Conservation (phyloP, 2,888 invertebrate genomes). For the Bugula neritina region DNA sequence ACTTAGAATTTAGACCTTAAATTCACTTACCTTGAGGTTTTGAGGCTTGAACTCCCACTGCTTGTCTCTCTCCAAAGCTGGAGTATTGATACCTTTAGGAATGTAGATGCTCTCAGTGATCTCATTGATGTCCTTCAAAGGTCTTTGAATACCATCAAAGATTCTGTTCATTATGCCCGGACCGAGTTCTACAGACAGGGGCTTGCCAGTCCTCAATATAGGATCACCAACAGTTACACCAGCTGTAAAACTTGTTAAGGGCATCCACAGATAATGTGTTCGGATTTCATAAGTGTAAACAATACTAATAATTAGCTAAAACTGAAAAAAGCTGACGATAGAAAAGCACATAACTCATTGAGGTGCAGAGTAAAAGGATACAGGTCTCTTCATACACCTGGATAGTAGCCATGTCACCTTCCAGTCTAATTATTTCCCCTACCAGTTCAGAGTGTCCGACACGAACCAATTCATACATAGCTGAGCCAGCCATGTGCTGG, state of each 20-base stretch:
- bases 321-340: too few relatives aligned
- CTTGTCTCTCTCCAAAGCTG: conserved; percentile 72
- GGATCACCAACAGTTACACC: conserved; percentile 99
- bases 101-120: conserved; percentile 95
- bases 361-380: conserved; percentile 45
- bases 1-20: too few relatives aligned
- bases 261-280: too few relatives aligned
- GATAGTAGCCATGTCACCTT: conserved; percentile 99
- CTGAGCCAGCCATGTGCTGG: conserved; percentile 96
- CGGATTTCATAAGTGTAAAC: too few relatives aligned
- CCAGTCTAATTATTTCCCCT: conserved; percentile 98
- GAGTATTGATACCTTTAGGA: conserved; percentile 95
- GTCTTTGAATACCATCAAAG: conserved; percentile 96
- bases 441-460: conserved; percentile 97
- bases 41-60: conserved; percentile 87
- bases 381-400: conserved; percentile 73
- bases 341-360: too few relatives aligned
- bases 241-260: conserved; percentile 56
- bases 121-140: conserved; percentile 87
- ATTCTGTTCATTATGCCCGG: conserved; percentile 99
- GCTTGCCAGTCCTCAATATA: conserved; percentile 95
- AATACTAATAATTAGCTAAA: too few relatives aligned
- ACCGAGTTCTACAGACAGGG: conserved; percentile 94
- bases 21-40: conserved; percentile 31
- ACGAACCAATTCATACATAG: conserved; percentile 99